Conservation (phyloP, 2,113 vertebrate species). For the Clupea harengus region DNA sequence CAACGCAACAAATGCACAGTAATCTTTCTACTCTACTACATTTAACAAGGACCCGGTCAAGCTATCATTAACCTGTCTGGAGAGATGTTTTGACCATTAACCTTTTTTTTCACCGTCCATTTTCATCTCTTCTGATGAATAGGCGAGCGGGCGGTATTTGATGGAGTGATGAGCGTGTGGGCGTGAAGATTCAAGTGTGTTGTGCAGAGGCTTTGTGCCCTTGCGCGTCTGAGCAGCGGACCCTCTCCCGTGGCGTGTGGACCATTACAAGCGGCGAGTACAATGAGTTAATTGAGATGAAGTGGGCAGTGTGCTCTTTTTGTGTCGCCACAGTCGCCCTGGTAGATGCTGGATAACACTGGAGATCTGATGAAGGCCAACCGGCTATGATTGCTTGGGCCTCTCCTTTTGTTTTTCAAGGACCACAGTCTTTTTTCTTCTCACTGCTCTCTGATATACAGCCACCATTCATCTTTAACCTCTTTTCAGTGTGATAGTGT, state of each 20-base stretch:
- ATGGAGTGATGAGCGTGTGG: not conserved
- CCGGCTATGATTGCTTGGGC: not conserved
- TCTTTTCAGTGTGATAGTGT: not conserved
- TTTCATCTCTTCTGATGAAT: slow-evolving; percentile 19
- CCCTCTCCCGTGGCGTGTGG: slow-evolving; percentile 16
- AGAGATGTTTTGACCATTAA: slow-evolving; percentile 26
- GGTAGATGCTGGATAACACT: not conserved
- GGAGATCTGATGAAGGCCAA: not conserved
- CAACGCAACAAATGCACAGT: too few species aligned
- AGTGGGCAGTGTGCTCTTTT: slow-evolving; percentile 40
- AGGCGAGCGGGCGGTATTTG: slow-evolving; percentile 23
- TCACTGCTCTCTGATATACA: not conserved
- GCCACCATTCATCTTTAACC: not conserved
- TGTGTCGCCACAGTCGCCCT: not conserved
- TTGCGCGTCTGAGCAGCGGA: not conserved
- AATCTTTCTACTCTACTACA: too few species aligned
- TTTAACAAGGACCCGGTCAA: not conserved
- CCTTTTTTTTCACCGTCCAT: slow-evolving; percentile 8
- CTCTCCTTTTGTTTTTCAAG: slow-evolving; percentile 34
- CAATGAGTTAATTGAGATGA: slow-evolving; percentile 51
- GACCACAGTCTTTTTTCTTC: not conserved
- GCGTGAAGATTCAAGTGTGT: slow-evolving; percentile 27
- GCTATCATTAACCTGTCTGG: slow-evolving; percentile 19
- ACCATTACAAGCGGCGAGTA: slow-evolving; percentile 39
- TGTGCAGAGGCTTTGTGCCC: slow-evolving; percentile 25